These are phyloP conservation scores for Leuctra nigra DNA, from an alignment of 2,888 invertebrate genomes.

Conservation along the genomic window DNA sequence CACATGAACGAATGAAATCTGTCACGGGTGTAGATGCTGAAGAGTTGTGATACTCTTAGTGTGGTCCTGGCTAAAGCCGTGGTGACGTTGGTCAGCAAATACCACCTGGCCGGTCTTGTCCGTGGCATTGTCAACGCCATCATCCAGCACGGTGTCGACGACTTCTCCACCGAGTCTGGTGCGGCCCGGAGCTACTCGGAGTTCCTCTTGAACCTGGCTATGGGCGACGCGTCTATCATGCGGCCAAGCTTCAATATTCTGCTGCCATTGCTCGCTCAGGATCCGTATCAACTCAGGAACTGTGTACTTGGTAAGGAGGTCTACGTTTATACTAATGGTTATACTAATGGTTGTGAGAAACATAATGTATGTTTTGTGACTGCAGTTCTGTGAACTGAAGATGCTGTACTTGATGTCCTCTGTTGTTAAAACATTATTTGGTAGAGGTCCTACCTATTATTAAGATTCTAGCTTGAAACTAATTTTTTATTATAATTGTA, in stretches of 20 bases:
- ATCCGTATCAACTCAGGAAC: constrained; percentile 59
- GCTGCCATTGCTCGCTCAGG: constrained; percentile 53
- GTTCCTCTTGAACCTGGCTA: constrained; percentile 59
- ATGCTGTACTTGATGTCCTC: too few relatives aligned
- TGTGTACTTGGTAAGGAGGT: constrained; percentile 76
- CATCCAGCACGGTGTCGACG: not conserved
- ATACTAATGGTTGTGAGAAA: too few relatives aligned
- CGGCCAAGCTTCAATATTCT: constrained; percentile 54
- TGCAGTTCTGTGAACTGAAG: too few relatives aligned
- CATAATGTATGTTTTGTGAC: too few relatives aligned
- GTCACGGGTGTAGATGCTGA: too few relatives aligned
- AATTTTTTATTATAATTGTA: too few relatives aligned
- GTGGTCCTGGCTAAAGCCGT: constrained; percentile 3
- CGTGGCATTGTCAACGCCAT: not conserved
- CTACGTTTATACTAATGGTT: too few relatives aligned
- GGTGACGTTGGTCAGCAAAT: not conserved
- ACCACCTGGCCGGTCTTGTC: not conserved
- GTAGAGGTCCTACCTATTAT: too few relatives aligned
- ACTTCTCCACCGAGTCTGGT: constrained; percentile 32
- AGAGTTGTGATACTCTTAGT: not conserved
- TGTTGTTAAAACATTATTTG: too few relatives aligned
- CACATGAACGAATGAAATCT: too few relatives aligned
- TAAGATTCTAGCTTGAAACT: too few relatives aligned
- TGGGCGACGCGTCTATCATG: constrained; percentile 53
- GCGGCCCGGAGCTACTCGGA: constrained; percentile 34